phyloP scores from a whole-genome alignment of 2,113 vertebrate genomes.

The Tychaedon coryphoeus region DNA sequence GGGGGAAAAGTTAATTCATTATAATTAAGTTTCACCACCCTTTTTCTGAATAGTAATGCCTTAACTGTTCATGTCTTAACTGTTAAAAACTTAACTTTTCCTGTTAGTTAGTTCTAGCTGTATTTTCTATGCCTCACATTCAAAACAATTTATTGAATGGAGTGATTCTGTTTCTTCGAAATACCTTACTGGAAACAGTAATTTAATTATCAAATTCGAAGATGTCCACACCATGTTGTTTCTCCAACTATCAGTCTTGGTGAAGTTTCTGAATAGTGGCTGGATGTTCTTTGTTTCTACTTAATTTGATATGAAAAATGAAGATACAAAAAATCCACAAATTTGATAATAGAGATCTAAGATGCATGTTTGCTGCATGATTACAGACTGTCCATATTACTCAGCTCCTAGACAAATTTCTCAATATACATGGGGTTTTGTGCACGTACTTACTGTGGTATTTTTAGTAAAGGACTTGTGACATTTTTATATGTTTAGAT shows the following conservation, averaged over 20 bases:
- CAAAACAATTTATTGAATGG: neutral
- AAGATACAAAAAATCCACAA: neutral
- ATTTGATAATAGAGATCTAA: neutral
- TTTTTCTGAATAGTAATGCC: neutral
- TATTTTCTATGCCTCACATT: neutral
- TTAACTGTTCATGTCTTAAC: neutral
- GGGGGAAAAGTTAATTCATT: neutral
- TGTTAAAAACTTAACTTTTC: neutral
- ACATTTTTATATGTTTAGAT: neutral
- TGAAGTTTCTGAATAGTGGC: neutral
- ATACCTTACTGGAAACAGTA: neutral
- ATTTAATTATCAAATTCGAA: neutral
- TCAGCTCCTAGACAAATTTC: neutral
- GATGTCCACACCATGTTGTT: neutral
- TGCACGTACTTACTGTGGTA: neutral
- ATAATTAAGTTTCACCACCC: neutral
- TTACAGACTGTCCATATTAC: neutral
- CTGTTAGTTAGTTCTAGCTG: neutral
- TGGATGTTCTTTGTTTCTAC: neutral
- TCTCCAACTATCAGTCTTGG: neutral
- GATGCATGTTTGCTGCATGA: neutral
- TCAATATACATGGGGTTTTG: neutral
- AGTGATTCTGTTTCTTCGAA: neutral
- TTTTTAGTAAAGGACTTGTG: neutral
- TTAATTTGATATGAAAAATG: neutral